Percentiles rank a stretch among this genome's conserved stretches.
Evolutionary conservation across 2,888 invertebrate genomes (phyloP).

Genomic region (Saturnia pavonia): DNA sequence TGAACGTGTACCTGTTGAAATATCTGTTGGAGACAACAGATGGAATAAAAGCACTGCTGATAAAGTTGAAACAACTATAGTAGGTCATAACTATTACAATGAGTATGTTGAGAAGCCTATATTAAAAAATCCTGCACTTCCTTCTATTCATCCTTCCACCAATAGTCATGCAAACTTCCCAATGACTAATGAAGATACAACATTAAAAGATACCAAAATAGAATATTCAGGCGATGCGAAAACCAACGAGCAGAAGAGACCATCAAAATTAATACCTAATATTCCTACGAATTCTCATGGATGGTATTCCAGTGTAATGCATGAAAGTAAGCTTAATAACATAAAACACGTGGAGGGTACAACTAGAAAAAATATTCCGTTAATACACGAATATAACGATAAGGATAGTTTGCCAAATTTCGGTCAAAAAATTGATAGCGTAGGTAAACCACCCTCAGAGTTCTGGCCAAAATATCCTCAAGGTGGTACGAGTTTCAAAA

Average conservation of each 20-base stretch:
- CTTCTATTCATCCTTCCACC: constrained; percentile 45
- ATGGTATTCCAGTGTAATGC: constrained; percentile 69
- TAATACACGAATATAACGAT: constrained; percentile 56
- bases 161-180: constrained; percentile 79
- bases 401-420: constrained; percentile 57
- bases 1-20: constrained; percentile 42
- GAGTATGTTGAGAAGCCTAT: constrained; percentile 33
- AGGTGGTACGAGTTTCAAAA: constrained; percentile 48
- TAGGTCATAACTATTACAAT: constrained; percentile 35
- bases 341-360: constrained; percentile 62
- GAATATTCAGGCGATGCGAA: constrained; percentile 50
- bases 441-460: constrained; percentile 68
- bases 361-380: constrained; percentile 70
- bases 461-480: constrained; percentile 56
- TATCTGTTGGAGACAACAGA: constrained; percentile 58
- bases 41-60: constrained; percentile 62
- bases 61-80: constrained; percentile 34
- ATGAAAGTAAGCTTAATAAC: constrained; percentile 63
- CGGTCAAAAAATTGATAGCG: constrained; percentile 66
- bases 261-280: constrained; percentile 65
- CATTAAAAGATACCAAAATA: constrained; percentile 42
- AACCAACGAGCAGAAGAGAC: constrained; percentile 51
- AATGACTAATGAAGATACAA: constrained; percentile 59
- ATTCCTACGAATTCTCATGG: constrained; percentile 73
- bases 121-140: constrained; percentile 27